Evolutionary conservation across 1,140 invertebrate genomes (phyloP), one percentile per base, ranked within the genome.

Genomic region (Brachionus rotundiformis): DNA sequence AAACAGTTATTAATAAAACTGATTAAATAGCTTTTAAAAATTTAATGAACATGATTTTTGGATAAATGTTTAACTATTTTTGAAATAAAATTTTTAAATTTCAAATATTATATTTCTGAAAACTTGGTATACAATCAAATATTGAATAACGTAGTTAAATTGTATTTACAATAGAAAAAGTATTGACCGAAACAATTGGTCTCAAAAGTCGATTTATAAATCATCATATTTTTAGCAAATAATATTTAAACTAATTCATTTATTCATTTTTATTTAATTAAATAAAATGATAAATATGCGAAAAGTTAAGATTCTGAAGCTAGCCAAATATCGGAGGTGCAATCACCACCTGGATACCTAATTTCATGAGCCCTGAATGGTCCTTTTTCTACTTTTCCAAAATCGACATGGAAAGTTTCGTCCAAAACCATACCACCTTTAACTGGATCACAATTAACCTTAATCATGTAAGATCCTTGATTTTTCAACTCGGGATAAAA

Each of bases 321-420:
- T 13, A 63, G 31, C 94, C 94, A 98, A 88, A 98, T 98, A 84
- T 98, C 96, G 0, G 95, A 97, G 7, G 94, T 96, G 85, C 95
- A 98, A 87, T 98, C 96, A 47, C 96, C 96, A 44, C 95, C 95
- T 5, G 95, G 95, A 87, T 89, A 90, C 90, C 96, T 92, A 90
- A 96, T 95, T 89, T 99, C 96, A 88, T 99, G 96, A 13, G 95
- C 94, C 41, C 98, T 86, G 2, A 93, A 90, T 25, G 96, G 93
- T 7, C 95, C 96, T 86, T 92, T 90, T 16, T 94, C 94, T 85
- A 96, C 94, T 27, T 90, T 88, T 13, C 93, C 94, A 89, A 98
- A 98, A 88, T 98, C 94, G 10, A 98, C 91, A 2, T 96, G 87
- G 86, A 98, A 98, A 83, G 95, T 89, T 79, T 91, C 86, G 87